Evolutionary conservation across 2,797 vertebrate species (phyloP).

Genomic region (Girardinus metallicus): DNA sequence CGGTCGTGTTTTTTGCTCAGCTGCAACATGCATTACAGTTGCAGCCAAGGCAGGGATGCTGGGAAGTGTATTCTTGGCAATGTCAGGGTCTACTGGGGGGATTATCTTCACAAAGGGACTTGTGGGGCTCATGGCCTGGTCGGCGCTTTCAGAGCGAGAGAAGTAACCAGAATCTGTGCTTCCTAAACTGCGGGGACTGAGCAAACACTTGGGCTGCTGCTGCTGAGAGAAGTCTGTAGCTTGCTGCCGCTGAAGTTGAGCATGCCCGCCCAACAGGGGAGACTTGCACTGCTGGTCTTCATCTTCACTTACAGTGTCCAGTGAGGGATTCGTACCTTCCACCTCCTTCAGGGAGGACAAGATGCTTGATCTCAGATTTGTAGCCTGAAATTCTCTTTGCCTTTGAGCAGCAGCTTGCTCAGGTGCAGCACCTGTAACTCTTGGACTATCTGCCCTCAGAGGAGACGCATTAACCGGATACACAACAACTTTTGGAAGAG

Average conservation of each 20-base stretch:
- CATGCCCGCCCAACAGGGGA: constrained; percentile 82
- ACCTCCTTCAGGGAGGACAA: constrained; percentile 85
- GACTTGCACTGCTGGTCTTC: constrained; percentile 87
- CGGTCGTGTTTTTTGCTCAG: constrained; percentile 80
- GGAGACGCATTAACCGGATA: constrained; percentile 91
- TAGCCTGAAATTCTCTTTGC: constrained; percentile 85
- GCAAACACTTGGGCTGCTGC: constrained; percentile 90
- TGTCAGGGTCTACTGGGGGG: constrained; percentile 85
- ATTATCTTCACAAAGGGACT: constrained; percentile 91
- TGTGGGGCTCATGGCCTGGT: constrained; percentile 94
- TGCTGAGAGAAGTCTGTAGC: constrained; percentile 95
- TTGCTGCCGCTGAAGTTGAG: constrained; percentile 95
- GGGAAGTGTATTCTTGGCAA: constrained; percentile 78
- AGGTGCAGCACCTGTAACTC: constrained; percentile 83
- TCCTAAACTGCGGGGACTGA: constrained; percentile 95
- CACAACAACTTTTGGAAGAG: constrained; percentile 94
- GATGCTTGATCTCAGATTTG: constrained; percentile 76
- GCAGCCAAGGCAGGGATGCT: constrained; percentile 74
- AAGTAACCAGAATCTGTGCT: constrained; percentile 99
- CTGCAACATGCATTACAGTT: constrained; percentile 81
- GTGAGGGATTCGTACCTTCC: constrained; percentile 80
- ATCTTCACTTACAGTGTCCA: constrained; percentile 75
- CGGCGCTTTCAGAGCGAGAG: constrained; percentile 96
- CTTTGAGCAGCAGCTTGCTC: constrained; percentile 86
- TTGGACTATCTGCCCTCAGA: constrained; percentile 88